phyloP scores from a whole-genome alignment of 2,797 vertebrate genomes.

The Melanotaenia maccullochi region DNA sequence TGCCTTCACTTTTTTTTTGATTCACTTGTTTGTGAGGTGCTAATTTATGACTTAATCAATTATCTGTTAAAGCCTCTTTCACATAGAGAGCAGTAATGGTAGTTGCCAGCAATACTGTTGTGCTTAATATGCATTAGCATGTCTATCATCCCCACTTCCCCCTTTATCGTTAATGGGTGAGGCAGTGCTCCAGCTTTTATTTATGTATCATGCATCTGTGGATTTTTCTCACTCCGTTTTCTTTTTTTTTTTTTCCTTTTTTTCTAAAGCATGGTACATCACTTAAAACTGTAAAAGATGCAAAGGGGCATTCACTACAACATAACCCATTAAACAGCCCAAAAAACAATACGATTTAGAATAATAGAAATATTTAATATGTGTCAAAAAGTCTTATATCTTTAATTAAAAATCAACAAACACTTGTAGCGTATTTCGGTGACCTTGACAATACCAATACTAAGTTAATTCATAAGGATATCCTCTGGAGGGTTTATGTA shows the following conservation, averaged over 20 bases:
- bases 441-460: background rate
- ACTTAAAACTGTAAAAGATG: slow-evolving; percentile 37
- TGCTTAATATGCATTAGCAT: slow-evolving; percentile 75
- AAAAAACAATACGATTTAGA: background rate
- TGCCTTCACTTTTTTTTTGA: slow-evolving; percentile 62
- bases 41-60: slow-evolving; percentile 82
- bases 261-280: slow-evolving; percentile 26
- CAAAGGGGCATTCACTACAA: slow-evolving; percentile 29
- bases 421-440: background rate
- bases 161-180: slow-evolving; percentile 67
- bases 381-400: too few species aligned
- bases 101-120: slow-evolving; percentile 68
- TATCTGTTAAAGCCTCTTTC: slow-evolving; percentile 79
- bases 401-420: background rate
- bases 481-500: background rate
- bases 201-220: slow-evolving; percentile 62
- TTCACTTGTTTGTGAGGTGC: slow-evolving; percentile 77
- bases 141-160: slow-evolving; percentile 66
- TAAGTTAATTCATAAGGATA: background rate
- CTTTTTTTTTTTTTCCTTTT: slow-evolving; percentile 31
- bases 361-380: too few species aligned
- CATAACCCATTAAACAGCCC: slow-evolving; percentile 4
- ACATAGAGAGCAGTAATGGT: slow-evolving; percentile 65
- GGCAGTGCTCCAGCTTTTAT: slow-evolving; percentile 69
- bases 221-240: slow-evolving; percentile 51